Conservation (phyloP, 2,888 invertebrate species). For the Biston stratarius region DNA sequence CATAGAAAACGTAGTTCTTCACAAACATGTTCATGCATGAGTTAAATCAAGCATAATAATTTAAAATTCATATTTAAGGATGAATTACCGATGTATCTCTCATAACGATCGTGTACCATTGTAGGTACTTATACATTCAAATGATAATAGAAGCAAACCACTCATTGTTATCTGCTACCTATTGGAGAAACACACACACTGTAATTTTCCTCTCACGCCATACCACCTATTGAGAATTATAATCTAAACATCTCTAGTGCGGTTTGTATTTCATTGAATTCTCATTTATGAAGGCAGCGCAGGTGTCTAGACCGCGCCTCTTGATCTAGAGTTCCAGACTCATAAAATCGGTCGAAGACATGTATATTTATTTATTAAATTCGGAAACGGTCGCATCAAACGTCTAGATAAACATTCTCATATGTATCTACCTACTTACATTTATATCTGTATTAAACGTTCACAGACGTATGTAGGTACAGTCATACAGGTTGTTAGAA, state of each 20-base stretch:
- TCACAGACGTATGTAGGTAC: no score
- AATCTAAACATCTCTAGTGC: slow-evolving; percentile 25
- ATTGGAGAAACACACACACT: slow-evolving; percentile 20
- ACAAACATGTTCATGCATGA: neutral
- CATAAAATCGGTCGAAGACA: slow-evolving; percentile 39
- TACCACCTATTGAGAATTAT: slow-evolving; percentile 27
- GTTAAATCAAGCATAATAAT: neutral
- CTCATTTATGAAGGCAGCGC: slow-evolving; percentile 43
- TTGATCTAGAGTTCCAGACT: slow-evolving; percentile 40
- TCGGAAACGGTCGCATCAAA: slow-evolving; percentile 37
- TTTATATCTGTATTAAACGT: neutral
- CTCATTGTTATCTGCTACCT: slow-evolving; percentile 21
- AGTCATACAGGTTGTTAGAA: no score
- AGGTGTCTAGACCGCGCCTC: slow-evolving; percentile 43
- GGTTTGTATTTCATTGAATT: slow-evolving; percentile 43
- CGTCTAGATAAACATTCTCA: slow-evolving; percentile 8
- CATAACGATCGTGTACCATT: slow-evolving; percentile 5
- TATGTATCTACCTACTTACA: slow-evolving; percentile 1
- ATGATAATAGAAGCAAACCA: slow-evolving; percentile 16
- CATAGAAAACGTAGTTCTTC: no score
- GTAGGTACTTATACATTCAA: slow-evolving; percentile 6
- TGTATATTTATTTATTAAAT: slow-evolving; percentile 37
- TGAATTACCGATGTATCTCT: neutral
- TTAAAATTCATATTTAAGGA: neutral
- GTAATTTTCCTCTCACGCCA: slow-evolving; percentile 22